Percentiles rank a stretch among this genome's conserved stretches.
Conservation (phyloP, 2,113 vertebrate species). For the Baryphthengus martii region DNA sequence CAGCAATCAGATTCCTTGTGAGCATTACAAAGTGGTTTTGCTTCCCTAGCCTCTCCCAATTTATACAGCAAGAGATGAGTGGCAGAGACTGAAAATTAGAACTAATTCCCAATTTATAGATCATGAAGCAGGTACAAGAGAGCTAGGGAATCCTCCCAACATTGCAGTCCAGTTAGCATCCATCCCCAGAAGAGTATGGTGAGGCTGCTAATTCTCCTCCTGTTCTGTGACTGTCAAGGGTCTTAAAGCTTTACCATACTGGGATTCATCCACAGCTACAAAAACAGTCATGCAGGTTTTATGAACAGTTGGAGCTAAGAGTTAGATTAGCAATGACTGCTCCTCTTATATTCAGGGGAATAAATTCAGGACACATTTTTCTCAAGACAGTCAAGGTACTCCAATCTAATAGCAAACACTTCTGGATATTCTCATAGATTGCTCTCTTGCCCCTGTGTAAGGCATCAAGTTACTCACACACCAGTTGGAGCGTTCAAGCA, state of each 20-base stretch:
- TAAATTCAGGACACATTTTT: neutral
- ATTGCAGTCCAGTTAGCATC: neutral
- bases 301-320: neutral
- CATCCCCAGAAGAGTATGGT: neutral
- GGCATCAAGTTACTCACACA: constrained; percentile 12
- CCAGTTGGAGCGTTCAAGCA: neutral
- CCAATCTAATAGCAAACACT: neutral
- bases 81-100: neutral
- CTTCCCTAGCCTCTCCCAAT: neutral
- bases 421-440: neutral
- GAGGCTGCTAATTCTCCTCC: neutral
- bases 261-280: neutral
- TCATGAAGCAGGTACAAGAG: neutral
- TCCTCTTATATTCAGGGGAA: neutral
- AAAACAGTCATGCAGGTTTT: neutral
- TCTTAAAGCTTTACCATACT: neutral
- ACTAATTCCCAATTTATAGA: neutral
- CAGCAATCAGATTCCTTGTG: neutral
- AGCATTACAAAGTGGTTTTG: neutral
- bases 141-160: neutral
- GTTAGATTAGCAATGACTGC: neutral
- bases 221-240: neutral
- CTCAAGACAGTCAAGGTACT: neutral
- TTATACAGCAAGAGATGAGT: neutral
- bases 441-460: neutral